Evolutionary conservation across 2,888 invertebrate genomes (phyloP), one percentile per base, ranked within the genome.

Genomic region (Leucania comma): DNA sequence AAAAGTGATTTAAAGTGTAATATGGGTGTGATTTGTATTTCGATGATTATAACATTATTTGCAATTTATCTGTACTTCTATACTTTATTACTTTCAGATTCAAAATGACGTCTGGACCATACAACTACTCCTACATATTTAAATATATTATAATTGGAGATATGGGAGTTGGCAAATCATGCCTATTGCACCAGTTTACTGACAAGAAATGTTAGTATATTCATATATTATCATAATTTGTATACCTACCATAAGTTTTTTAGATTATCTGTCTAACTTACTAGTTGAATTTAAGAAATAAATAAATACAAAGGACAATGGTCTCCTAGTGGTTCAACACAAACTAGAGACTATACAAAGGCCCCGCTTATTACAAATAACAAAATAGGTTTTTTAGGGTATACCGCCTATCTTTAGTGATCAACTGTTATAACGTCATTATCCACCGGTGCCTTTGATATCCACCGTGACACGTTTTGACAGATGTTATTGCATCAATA

Each of bases 141-240:
- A 99, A 99, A 94, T 99, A 99, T 93, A 99, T 99, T 90, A 99
- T 99, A 86, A 99, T 99, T 94, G 99, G 99, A 88, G 99, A 99
- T 94, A 99, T 99, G 99, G 99, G 99, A 82, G 99, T 99, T 73
- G 99, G 99, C 76, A 99, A 99, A 96, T 99, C 99, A 76, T 99
- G 99, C 94, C 97, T 99, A 62, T 96, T 99, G 74, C 99, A 99
- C 95, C 99, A 99, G 91, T 99, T 99, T 93, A 99, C 99, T 86
- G 99, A 99, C 94, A 99, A 99, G 94, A 99, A 99, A 97, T 99
- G 99, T 99, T 97, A 98, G 98, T 97, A 71, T 48, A 51, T 20
- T 35, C 22, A 35, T 46, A 26, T 48, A 61, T 17, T 42, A 17
- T 3, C 17, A 17, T 42, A 42, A 17, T 42, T 42, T 42, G 17